Percentiles rank a stretch among this genome's conserved stretches.
Evolutionary conservation across 2,888 invertebrate genomes (phyloP).

Genomic region (Epinotia bilunana): DNA sequence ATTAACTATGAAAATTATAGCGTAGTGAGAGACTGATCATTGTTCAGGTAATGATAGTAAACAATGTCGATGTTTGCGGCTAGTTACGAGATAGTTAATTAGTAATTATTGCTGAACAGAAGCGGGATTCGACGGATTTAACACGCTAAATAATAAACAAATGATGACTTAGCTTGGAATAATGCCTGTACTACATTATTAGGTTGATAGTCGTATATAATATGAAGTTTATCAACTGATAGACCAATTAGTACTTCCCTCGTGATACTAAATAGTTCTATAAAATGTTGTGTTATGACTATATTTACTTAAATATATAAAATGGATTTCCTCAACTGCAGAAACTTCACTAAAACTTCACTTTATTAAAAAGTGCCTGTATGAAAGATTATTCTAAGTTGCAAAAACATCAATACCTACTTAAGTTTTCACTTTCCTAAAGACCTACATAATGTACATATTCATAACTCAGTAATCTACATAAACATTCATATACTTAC

Average conservation of each 20-base stretch:
- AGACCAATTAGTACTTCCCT: neutral
- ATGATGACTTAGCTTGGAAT: neutral
- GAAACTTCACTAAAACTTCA: neutral
- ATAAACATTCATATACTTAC: neutral
- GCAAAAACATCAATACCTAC: no score
- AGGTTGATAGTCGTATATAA: neutral
- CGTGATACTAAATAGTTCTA: no score
- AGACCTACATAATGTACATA: neutral
- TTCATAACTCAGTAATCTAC: neutral
- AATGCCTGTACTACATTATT: neutral
- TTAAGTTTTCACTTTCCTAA: neutral
- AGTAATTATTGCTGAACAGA: constrained; percentile 14
- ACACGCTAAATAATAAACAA: neutral
- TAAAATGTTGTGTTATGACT: neutral
- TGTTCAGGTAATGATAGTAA: constrained; percentile 25
- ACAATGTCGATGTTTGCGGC: constrained; percentile 21
- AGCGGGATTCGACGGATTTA: constrained; percentile 4
- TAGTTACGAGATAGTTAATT: constrained; percentile 17
- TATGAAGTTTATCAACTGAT: neutral
- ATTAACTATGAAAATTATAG: constrained; percentile 25
- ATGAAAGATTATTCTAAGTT: no score
- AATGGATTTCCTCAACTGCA: neutral
- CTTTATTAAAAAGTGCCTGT: neutral
- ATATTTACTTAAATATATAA: neutral
- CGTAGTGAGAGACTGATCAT: constrained; percentile 10